Conservation (phyloP, 2,888 invertebrate genomes). For the Aspidiotus destructor region DNA sequence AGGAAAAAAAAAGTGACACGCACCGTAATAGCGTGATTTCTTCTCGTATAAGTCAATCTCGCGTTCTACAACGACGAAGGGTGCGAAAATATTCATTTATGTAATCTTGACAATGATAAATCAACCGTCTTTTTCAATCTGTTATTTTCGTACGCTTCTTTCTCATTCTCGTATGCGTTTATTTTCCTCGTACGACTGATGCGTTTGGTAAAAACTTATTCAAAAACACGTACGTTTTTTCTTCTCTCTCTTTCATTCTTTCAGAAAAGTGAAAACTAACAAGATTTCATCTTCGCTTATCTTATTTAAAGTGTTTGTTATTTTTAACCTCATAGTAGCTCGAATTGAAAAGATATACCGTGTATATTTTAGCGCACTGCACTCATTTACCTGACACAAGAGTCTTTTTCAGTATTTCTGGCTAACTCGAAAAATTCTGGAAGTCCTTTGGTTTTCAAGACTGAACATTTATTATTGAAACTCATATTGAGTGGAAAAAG, state of each 20-base stretch:
- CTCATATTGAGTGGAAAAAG: too few relatives aligned
- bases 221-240: conserved; percentile 15
- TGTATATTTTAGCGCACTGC: too few relatives aligned
- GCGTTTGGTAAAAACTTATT: conserved; percentile 9
- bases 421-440: too few relatives aligned
- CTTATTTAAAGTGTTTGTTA: conserved; percentile 20
- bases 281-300: conserved; percentile 26
- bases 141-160: conserved; percentile 20
- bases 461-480: too few relatives aligned
- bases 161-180: background rate
- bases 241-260: background rate
- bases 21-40: too few relatives aligned
- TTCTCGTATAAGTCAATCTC: too few relatives aligned
- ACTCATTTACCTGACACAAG: too few relatives aligned
- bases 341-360: too few relatives aligned
- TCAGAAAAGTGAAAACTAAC: conserved; percentile 26
- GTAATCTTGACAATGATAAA: conserved; percentile 30
- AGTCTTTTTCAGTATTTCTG: too few relatives aligned
- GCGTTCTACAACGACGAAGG: too few relatives aligned
- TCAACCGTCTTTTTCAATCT: conserved; percentile 29
- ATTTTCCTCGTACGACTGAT: conserved; percentile 1
- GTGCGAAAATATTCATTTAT: conserved; percentile 1
- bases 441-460: too few relatives aligned
- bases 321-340: conserved; percentile 1
- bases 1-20: too few relatives aligned